Evolutionary conservation across 2,113 vertebrate species (phyloP).

Genomic region (Sciurus niger): DNA sequence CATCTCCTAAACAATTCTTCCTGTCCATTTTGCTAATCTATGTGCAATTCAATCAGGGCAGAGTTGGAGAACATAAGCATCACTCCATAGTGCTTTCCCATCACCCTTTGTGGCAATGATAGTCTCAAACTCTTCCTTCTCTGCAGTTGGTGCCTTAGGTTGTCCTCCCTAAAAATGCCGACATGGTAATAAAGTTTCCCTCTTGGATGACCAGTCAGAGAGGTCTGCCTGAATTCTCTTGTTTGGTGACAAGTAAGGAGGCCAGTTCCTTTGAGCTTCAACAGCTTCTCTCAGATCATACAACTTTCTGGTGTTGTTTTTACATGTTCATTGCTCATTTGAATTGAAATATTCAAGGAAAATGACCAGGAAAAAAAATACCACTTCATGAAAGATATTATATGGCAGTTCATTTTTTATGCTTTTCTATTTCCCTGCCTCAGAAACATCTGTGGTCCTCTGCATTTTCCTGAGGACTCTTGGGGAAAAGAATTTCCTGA

Average conservation of each 20-base stretch:
- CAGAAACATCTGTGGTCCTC: conserved; percentile 1
- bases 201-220: neutral
- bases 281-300: neutral
- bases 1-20: neutral
- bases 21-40: neutral
- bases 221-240: neutral
- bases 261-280: neutral
- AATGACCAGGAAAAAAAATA: neutral
- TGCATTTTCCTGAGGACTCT: conserved; percentile 48
- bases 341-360: conserved; percentile 24
- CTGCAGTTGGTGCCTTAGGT: neutral
- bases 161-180: neutral
- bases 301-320: conserved; percentile 20
- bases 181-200: neutral
- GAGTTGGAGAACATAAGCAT: neutral
- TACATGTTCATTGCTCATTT: neutral
- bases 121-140: neutral
- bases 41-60: neutral
- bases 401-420: neutral
- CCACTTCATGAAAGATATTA: neutral
- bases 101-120: neutral
- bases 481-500: neutral
- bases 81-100: neutral
- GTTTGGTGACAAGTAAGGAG: neutral
- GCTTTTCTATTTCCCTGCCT: fast-evolving